Percentiles rank a stretch among this genome's conserved stretches.
Evolutionary conservation across 37 sponge, comb jelly and placozoan species (phyloP).

Genomic region (Aplysina aerophoba): DNA sequence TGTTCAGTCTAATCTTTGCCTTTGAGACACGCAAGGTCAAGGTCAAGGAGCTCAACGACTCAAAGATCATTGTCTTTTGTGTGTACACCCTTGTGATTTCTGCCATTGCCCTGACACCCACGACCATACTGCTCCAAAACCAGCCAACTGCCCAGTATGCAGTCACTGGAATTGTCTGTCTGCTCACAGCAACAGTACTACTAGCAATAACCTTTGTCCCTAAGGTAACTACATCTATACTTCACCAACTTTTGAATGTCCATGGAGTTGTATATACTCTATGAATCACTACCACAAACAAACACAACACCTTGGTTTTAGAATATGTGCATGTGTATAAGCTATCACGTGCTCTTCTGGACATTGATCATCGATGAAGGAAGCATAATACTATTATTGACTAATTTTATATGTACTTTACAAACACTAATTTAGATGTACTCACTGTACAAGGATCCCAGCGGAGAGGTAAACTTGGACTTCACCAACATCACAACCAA

Average conservation of each 20-base stretch:
- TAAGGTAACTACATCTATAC: no score
- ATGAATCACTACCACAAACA: no score
- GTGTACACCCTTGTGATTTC: conserved; percentile 63
- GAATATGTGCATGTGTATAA: no score
- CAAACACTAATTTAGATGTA: background rate
- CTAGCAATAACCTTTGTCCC: conserved; percentile 16
- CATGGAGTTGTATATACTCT: no score
- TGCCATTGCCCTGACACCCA: conserved; percentile 47
- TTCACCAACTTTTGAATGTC: no score
- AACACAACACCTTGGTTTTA: no score
- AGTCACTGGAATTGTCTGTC: conserved; percentile 45
- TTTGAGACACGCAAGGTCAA: conserved; percentile 72
- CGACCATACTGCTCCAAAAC: conserved; percentile 21
- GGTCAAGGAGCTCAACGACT: conserved; percentile 62
- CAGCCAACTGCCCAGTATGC: conserved; percentile 41
- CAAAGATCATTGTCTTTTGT: conserved; percentile 59
- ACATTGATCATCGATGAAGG: no score
- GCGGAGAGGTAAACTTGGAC: background rate
- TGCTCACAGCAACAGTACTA: background rate
- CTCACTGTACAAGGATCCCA: background rate
- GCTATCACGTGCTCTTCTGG: no score
- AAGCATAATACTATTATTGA: no score
- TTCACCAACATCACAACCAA: background rate
- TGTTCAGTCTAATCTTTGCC: conserved; percentile 65
- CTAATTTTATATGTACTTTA: no score